These are phyloP conservation scores for Megaustenia siamemsis DNA, from an alignment of 2,888 invertebrate genomes.

Conservation along the genomic window DNA sequence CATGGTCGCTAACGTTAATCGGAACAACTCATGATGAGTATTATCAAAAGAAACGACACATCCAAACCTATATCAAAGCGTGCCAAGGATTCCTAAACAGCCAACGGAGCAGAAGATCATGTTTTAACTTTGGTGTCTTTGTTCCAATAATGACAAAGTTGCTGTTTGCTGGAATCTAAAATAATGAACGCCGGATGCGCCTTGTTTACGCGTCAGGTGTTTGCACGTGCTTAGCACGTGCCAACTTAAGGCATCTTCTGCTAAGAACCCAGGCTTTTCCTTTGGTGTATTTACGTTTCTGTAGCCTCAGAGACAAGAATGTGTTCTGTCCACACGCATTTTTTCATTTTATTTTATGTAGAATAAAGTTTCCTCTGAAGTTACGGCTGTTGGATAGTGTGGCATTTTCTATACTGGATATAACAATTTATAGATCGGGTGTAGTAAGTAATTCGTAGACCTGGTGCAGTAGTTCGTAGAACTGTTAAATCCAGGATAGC, in stretches of 20 bases:
- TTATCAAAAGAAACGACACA: too few species aligned
- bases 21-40: too few species aligned
- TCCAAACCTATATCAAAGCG: background rate
- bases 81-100: background rate
- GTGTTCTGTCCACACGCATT: background rate
- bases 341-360: too few species aligned
- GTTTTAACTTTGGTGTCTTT: background rate
- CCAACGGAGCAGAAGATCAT: background rate
- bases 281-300: background rate
- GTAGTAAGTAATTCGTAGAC: too few species aligned
- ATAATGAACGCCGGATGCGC: slow-evolving; percentile 1
- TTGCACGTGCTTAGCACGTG: background rate
- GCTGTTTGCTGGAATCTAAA: background rate
- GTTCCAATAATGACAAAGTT: background rate
- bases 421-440: too few species aligned
- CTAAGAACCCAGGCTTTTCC: background rate
- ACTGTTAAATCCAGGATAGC: too few species aligned
- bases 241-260: too few species aligned
- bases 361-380: too few species aligned
- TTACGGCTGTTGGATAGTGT: too few species aligned
- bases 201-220: background rate
- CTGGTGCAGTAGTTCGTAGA: too few species aligned
- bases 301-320: background rate
- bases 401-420: too few species aligned
- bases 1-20: too few species aligned